These are phyloP conservation scores for Apistogramma diplotaenia DNA, from an alignment of 2,113 vertebrate species.

Conservation along the genomic window DNA sequence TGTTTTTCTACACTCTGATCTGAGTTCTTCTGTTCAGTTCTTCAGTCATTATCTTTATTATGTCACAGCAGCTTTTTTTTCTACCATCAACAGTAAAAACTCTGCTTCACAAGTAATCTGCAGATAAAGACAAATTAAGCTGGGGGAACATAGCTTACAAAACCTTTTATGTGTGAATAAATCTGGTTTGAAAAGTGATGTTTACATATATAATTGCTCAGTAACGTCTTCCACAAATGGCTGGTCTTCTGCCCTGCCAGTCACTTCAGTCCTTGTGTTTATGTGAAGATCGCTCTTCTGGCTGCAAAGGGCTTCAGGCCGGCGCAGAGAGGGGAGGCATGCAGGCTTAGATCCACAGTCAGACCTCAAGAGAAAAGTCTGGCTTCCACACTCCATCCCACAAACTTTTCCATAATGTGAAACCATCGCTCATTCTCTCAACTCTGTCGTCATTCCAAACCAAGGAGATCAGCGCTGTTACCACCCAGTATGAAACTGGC, in stretches of 20 bases:
- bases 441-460: conserved; percentile 35
- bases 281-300: conserved; percentile 15
- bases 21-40: not conserved
- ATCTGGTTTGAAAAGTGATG: not conserved
- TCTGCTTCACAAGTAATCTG: not conserved
- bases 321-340: not conserved
- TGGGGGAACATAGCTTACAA: not conserved
- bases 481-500: conserved; percentile 39
- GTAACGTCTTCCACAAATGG: not conserved
- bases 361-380: conserved; percentile 39
- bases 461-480: conserved; percentile 16
- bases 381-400: conserved; percentile 43
- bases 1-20: not conserved
- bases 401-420: conserved; percentile 62
- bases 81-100: not conserved
- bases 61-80: not conserved
- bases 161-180: not conserved
- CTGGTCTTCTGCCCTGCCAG: not conserved
- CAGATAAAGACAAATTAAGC: not conserved
- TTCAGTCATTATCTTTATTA: not conserved
- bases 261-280: conserved; percentile 32
- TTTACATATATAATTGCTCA: not conserved
- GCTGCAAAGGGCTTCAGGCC: not conserved
- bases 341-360: conserved; percentile 12
- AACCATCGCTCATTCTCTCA: conserved; percentile 40